Conservation (phyloP, 2,797 vertebrate species). For the Microchirus variegatus region DNA sequence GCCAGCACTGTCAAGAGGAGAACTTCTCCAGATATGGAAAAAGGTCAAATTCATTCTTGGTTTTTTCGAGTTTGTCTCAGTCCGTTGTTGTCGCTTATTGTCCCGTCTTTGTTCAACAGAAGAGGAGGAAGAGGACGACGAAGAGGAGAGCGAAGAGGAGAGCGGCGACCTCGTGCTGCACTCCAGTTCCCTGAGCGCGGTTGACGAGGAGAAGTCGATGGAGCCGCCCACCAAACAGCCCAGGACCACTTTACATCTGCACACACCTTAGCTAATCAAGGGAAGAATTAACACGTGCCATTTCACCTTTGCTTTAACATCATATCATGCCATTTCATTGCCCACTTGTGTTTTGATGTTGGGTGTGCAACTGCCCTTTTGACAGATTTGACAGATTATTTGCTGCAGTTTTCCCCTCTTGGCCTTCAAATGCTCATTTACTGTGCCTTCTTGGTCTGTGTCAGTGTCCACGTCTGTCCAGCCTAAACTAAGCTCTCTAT, state of each 20-base stretch:
- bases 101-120: conserved; percentile 41
- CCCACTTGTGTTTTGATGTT: conserved; percentile 19
- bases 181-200: conserved; percentile 70
- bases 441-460: conserved; percentile 62
- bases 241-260: conserved; percentile 78
- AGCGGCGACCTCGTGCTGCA: conserved; percentile 83
- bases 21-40: conserved; percentile 85
- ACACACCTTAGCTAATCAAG: conserved; percentile 38
- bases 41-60: conserved; percentile 78
- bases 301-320: conserved; percentile 19
- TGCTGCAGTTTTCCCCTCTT: conserved; percentile 23
- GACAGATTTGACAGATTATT: conserved; percentile 15
- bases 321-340: conserved; percentile 30
- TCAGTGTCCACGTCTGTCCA: conserved; percentile 28
- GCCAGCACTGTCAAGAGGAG: conserved; percentile 85
- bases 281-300: background rate
- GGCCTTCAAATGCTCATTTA: conserved; percentile 35
- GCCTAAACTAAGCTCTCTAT: conserved; percentile 12
- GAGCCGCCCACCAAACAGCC: conserved; percentile 88
- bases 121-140: conserved; percentile 93
- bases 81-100: background rate
- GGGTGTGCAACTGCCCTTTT: conserved; percentile 15
- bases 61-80: background rate
- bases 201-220: conserved; percentile 75
- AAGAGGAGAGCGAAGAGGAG: conserved; percentile 92